A percentile compares a stretch with the other conserved stretches of the same genome.
Conservation (phyloP, 35 echinoderm and acorn worm species). For the Apostichopus japonicus region DNA sequence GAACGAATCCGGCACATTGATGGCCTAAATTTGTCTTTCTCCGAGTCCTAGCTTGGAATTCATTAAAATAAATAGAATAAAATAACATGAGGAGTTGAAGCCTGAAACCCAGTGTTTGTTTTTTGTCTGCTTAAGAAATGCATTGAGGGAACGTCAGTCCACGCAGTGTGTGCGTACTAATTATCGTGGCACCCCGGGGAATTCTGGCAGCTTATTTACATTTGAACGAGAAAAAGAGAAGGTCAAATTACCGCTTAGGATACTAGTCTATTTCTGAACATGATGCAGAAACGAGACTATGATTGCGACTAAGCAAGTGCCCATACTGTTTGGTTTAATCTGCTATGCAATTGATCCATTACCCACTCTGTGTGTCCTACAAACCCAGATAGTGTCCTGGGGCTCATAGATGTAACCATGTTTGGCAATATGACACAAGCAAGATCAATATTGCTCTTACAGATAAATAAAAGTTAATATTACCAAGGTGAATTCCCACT, state of each 20-base stretch:
- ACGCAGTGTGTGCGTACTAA: slow-evolving; percentile 37
- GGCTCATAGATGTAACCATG: neutral
- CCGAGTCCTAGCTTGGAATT: slow-evolving; percentile 32
- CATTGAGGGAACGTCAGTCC: slow-evolving; percentile 29
- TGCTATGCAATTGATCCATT: neutral
- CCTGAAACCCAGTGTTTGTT: slow-evolving; percentile 39
- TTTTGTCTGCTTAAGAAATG: slow-evolving; percentile 32
- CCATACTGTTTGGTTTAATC: neutral
- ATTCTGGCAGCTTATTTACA: slow-evolving; percentile 47
- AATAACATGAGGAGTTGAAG: slow-evolving; percentile 35
- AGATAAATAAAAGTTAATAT: neutral
- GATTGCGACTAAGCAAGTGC: neutral
- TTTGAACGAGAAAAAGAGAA: slow-evolving; percentile 40
- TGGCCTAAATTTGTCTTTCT: slow-evolving; percentile 51
- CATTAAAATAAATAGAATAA: slow-evolving; percentile 41
- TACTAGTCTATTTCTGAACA: slow-evolving; percentile 11
- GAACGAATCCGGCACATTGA: slow-evolving; percentile 38
- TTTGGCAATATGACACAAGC: neutral
- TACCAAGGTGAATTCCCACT: neutral
- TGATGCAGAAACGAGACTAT: neutral
- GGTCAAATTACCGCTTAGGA: slow-evolving; percentile 35
- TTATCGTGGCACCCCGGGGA: slow-evolving; percentile 43
- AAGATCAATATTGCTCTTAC: neutral
- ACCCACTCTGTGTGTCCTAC: neutral
- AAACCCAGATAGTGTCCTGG: neutral